A percentile compares a stretch with the other conserved stretches of the same genome.
Evolutionary conservation across 2,888 invertebrate genomes (phyloP).

Genomic region (Morinoia aosen): DNA sequence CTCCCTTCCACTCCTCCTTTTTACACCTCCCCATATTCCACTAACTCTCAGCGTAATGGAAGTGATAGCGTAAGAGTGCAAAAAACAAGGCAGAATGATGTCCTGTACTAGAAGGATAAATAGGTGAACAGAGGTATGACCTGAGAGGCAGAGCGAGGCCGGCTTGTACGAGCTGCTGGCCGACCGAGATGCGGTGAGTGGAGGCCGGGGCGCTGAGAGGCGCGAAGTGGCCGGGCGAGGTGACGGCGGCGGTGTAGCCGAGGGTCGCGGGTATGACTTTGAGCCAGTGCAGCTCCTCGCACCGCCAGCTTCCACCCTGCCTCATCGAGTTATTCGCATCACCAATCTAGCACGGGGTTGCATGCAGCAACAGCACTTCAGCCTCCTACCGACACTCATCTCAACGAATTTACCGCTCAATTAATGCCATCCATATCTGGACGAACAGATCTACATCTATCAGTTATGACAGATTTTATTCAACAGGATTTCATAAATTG

Average conservation of each 20-base stretch:
- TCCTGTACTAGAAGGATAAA: neutral
- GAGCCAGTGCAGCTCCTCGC: neutral
- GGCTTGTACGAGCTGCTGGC: slow-evolving; percentile 44
- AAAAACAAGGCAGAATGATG: neutral
- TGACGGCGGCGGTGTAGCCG: slow-evolving; percentile 1
- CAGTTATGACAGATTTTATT: neutral
- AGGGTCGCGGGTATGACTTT: slow-evolving; percentile 21
- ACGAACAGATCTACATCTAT: neutral
- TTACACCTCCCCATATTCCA: too few species aligned
- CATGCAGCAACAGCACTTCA: neutral
- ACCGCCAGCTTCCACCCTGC: neutral
- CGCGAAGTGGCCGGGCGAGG: neutral
- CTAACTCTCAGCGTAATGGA: too few species aligned
- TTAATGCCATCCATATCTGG: neutral
- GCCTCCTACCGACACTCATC: neutral
- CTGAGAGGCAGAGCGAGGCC: slow-evolving; percentile 45
- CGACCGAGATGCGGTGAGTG: slow-evolving; percentile 26
- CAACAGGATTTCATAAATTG: neutral
- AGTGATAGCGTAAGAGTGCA: neutral
- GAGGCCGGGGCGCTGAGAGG: neutral
- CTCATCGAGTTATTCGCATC: neutral
- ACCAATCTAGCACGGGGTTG: neutral
- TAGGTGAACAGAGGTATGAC: neutral
- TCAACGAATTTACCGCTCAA: neutral
- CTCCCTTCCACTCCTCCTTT: too few species aligned